These are phyloP conservation scores for Apostichopus parvimensis DNA, from an alignment of 35 echinoderm and acorn worm species.

Conservation along the genomic window DNA sequence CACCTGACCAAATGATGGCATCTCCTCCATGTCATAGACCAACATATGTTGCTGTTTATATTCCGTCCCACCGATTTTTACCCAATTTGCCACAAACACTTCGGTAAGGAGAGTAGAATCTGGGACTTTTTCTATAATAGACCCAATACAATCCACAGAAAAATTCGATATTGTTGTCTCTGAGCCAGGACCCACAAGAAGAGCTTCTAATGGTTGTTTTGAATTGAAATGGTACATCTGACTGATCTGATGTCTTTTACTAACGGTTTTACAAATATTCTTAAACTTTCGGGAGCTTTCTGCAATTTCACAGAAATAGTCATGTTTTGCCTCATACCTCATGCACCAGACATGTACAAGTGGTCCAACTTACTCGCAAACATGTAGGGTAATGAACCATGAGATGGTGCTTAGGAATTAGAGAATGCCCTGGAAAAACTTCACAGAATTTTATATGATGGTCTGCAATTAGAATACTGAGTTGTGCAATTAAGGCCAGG, in stretches of 20 bases:
- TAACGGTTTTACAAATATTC: conserved; percentile 62
- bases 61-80: conserved; percentile 34
- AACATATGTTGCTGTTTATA: no score
- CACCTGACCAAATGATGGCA: conserved; percentile 48
- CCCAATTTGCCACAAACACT: conserved; percentile 50
- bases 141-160: background rate
- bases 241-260: conserved; percentile 58
- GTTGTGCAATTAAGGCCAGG: conserved; percentile 46
- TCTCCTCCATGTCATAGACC: conserved; percentile 30
- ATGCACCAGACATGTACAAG: conserved; percentile 68
- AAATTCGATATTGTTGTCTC: background rate
- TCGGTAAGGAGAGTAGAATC: conserved; percentile 31
- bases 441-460: conserved; percentile 33
- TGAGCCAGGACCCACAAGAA: conserved; percentile 33
- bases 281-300: conserved; percentile 33
- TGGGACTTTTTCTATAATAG: background rate
- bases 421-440: background rate
- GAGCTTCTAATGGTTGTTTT: conserved; percentile 29
- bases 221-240: conserved; percentile 56
- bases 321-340: conserved; percentile 63
- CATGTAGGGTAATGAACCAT: conserved; percentile 64
- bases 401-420: conserved; percentile 44
- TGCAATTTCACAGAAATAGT: conserved; percentile 49
- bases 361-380: conserved; percentile 48
- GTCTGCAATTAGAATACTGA: conserved; percentile 44